Base-by-base conservation (phyloP, 2,113 vertebrate genomes). In the Pelmatolapia mariae region DNA sequence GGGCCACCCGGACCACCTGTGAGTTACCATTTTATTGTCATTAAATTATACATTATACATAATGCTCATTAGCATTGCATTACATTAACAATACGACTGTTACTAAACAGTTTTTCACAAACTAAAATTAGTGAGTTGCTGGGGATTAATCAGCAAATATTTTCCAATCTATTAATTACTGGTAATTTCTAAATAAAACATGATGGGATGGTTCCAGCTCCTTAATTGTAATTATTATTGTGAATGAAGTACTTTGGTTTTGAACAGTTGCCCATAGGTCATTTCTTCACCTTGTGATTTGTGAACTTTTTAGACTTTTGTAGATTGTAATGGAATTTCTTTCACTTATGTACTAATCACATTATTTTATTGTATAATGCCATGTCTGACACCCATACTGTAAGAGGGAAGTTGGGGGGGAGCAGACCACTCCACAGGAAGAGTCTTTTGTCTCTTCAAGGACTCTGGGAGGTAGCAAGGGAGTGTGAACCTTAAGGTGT, bases 1-100 rank as follows among this genome's bases (percentile, higher is more conserved):
- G 99, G 99, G 85, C 95, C 97, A 26, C 98, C 99, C 19, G 99
- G 99, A 85, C 96, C 97, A 86, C 98, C 98, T 16, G 99, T 99
- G 97, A 96, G 98, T 97, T 81, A 52, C 40, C 50, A 24, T 10
- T 85, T 33, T 68, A 36, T 36, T 68, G 29, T 59, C 2, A 1
- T 38, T 73, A 45, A 73, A 45, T 45, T 45, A 73, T 10, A 73
- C 40, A 73, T 45, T 3, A 22, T 73, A 45, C 22, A 18, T 45
- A 73, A 73, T 73, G 22, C 2, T 73, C 22, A 68, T 38, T 66
- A 38, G 2, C 1, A 66, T 45, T 26, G 29, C 3, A 29, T 45
- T 18, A 26, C 22, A 47, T 73, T 73, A 73, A 73, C 40, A 47
- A 26, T 73, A 10, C 47, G 22, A 45, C 15, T 73, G 24, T 18